Evolutionary conservation across 2,797 vertebrate species (phyloP), one percentile per base, ranked within the genome.

Genomic region (Scolopax bukidnonensis): DNA sequence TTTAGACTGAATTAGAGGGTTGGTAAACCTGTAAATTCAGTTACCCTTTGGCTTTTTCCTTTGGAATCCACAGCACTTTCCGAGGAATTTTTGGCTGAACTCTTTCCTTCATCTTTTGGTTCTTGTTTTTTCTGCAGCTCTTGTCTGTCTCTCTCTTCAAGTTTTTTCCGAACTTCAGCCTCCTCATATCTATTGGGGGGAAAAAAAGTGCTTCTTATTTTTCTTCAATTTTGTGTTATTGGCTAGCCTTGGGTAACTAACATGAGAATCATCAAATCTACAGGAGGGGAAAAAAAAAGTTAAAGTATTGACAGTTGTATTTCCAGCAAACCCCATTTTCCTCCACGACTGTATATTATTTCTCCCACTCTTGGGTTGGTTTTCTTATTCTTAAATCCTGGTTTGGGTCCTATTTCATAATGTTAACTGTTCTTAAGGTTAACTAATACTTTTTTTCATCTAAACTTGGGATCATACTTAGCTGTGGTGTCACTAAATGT

Each of bases 101-200:
- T 97, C 92, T 98, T 98, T 78, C 98, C 98, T 67, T 97, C 97
- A 32, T 98, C 98, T 97, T 97, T 97, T 53, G 97, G 97, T 89
- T 99, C 98, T 88, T 98, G 98, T 77, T 87, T 98, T 95, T 97
- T 99, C 67, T 98, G 97, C 32, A 97, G 98, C 86, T 99, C 99
- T 93, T 99, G 98, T 88, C 97, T 98, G 81, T 99, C 99, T 88
- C 98, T 99, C 96, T 99, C 99, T 96, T 99, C 99, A 51, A 99
- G 98, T 89, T 98, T 98, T 96, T 99, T 99, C 36, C 99, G 98
- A 91, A 99, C 99, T 97, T 99, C 99, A 45, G 98, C 98, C 97
- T 99, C 99, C 95, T 99, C 99, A 27, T 99, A 99, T 97, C 99
- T 99, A 45, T 73, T 84, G 57, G 15, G n/a, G 65, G 65, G 21